Percentiles rank a stretch among this genome's conserved stretches.
Evolutionary conservation across 2,797 vertebrate genomes (phyloP).

Genomic region (Leptoclinus maculatus): DNA sequence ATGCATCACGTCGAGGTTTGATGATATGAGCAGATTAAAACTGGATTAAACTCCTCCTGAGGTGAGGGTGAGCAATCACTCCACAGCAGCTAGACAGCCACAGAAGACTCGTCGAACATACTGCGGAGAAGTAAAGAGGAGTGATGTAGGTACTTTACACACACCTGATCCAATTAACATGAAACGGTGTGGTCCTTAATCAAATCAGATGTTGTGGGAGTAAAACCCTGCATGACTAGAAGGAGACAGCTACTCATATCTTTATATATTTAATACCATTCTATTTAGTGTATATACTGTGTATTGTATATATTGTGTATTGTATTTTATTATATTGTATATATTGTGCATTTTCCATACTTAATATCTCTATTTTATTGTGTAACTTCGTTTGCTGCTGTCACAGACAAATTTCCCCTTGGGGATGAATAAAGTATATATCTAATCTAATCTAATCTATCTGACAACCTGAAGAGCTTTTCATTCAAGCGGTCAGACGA

Average conservation of each 20-base stretch:
- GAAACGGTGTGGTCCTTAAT: constrained; percentile 25
- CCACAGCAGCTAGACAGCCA: constrained; percentile 13
- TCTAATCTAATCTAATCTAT: too few species aligned
- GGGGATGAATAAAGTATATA: too few species aligned
- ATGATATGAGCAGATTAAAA: constrained; percentile 67
- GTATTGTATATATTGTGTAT: too few species aligned
- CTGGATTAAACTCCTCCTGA: constrained; percentile 59
- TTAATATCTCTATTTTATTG: too few species aligned
- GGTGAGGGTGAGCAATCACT: constrained; percentile 37
- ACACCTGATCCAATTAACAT: constrained; percentile 36
- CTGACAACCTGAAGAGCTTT: not conserved
- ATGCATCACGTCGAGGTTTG: constrained; percentile 51
- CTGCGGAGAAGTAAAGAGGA: not conserved
- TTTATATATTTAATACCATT: too few species aligned
- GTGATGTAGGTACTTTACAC: not conserved
- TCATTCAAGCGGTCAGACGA: not conserved
- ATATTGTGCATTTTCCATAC: too few species aligned
- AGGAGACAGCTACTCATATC: constrained; percentile 8
- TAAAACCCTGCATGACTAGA: not conserved
- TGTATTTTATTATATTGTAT: too few species aligned
- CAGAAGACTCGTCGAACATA: constrained; percentile 5
- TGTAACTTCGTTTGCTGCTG: too few species aligned
- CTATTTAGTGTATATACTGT: too few species aligned
- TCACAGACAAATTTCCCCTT: too few species aligned
- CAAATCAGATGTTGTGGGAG: constrained; percentile 16